Percentiles rank a stretch among this genome's conserved stretches.
Evolutionary conservation across 2,888 invertebrate genomes (phyloP).

Genomic region (Rotaria sp.): DNA sequence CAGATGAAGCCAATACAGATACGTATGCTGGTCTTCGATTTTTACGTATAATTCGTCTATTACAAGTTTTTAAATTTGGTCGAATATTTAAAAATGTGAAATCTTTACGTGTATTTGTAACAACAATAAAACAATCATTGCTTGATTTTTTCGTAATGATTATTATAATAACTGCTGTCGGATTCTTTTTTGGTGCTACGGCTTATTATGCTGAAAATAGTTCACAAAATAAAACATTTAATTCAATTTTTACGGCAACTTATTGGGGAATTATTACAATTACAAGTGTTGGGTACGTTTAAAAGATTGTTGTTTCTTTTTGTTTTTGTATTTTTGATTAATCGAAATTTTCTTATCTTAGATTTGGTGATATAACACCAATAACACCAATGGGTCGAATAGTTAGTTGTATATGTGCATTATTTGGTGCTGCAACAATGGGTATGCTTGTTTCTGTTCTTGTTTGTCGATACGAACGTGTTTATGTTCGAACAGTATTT

Average conservation of each 20-base stretch:
- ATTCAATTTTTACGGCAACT: slow-evolving; percentile 52
- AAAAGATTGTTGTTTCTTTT: too few species aligned
- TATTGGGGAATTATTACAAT: slow-evolving; percentile 54
- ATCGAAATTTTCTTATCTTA: not conserved
- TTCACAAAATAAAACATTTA: slow-evolving; percentile 45
- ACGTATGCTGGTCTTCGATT: slow-evolving; percentile 46
- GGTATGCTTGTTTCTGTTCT: not conserved
- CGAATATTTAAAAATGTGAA: slow-evolving; percentile 49
- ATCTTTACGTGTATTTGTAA: slow-evolving; percentile 48
- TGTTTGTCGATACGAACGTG: not conserved
- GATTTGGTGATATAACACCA: slow-evolving; percentile 45
- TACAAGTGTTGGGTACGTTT: slow-evolving; percentile 47
- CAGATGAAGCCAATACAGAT: slow-evolving; percentile 44
- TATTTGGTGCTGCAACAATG: not conserved
- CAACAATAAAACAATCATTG: slow-evolving; percentile 50
- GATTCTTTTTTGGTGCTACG: slow-evolving; percentile 51
- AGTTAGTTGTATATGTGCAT: not conserved
- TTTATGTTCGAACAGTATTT: not conserved
- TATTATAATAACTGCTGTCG: slow-evolving; percentile 49
- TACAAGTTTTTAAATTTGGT: slow-evolving; percentile 51
- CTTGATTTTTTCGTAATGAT: slow-evolving; percentile 51
- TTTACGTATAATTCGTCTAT: slow-evolving; percentile 46
- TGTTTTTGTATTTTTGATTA: not conserved
- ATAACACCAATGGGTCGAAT: not conserved
- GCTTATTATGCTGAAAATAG: slow-evolving; percentile 51